Evolutionary conservation across 2,888 invertebrate genomes (phyloP).

Genomic region (Iphiclides podalirius): DNA sequence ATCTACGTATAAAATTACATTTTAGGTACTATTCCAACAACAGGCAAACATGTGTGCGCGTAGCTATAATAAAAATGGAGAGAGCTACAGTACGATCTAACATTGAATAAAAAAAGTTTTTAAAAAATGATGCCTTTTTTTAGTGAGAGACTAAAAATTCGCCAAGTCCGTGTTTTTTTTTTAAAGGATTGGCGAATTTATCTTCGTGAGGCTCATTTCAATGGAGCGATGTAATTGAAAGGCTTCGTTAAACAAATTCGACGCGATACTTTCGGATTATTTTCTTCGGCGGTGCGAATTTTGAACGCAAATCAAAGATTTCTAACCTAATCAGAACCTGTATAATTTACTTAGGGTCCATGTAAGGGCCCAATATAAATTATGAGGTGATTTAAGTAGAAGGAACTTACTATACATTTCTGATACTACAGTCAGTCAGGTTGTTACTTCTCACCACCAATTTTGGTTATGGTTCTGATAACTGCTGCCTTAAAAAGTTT

Average conservation of each 20-base stretch:
- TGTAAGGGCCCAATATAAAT: slow-evolving; percentile 67
- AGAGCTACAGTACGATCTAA: slow-evolving; percentile 30
- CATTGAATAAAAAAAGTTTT: slow-evolving; percentile 14
- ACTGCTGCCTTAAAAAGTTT: slow-evolving; percentile 51
- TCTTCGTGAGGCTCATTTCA: no score
- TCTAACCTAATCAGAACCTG: slow-evolving; percentile 81
- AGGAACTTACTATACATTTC: slow-evolving; percentile 60
- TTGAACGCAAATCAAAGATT: slow-evolving; percentile 52
- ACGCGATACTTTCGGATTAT: slow-evolving; percentile 51
- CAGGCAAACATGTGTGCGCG: slow-evolving; percentile 21
- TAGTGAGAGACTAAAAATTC: slow-evolving; percentile 2
- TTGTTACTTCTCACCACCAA: slow-evolving; percentile 73
- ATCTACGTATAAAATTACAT: slow-evolving; percentile 36
- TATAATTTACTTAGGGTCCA: slow-evolving; percentile 74
- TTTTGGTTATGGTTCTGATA: slow-evolving; percentile 66
- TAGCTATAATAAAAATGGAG: slow-evolving; percentile 25
- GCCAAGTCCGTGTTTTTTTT: slow-evolving; percentile 1
- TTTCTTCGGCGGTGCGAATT: slow-evolving; percentile 59
- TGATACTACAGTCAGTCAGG: slow-evolving; percentile 59
- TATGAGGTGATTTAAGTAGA: slow-evolving; percentile 80
- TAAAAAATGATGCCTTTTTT: slow-evolving; percentile 11
- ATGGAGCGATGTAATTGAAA: slow-evolving; percentile 25
- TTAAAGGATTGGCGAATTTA: neutral
- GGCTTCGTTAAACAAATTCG: slow-evolving; percentile 44
- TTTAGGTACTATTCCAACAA: slow-evolving; percentile 53